Percentiles rank a stretch among this genome's conserved stretches.
Evolutionary conservation across 37 sponge, comb jelly and placozoan species (phyloP).

Genomic region (Chondrosia reniformis): DNA sequence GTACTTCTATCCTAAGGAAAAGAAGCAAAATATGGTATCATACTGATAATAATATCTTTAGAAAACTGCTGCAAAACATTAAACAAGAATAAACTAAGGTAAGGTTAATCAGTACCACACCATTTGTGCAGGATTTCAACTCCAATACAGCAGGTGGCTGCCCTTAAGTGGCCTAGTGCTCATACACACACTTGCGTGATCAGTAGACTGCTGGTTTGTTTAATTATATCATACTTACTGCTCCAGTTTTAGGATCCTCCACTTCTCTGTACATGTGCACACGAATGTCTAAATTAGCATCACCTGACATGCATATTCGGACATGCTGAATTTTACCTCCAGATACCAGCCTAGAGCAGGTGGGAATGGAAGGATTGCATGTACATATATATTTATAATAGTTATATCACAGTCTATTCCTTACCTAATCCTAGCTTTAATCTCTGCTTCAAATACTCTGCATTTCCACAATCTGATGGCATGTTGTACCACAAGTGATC

Average conservation of each 20-base stretch:
- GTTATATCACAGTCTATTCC: neutral
- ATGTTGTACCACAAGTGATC: slow-evolving; percentile 57
- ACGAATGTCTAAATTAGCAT: slow-evolving; percentile 70
- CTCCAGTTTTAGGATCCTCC: slow-evolving; percentile 83
- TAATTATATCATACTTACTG: slow-evolving; percentile 63
- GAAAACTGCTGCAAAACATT: too few relatives aligned
- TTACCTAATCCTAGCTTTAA: slow-evolving; percentile 82
- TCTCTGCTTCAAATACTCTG: slow-evolving; percentile 93
- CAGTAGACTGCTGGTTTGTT: too few relatives aligned
- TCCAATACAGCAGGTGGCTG: too few relatives aligned
- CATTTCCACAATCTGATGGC: slow-evolving; percentile 78
- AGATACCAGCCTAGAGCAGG: slow-evolving; percentile 23
- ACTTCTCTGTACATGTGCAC: slow-evolving; percentile 86
- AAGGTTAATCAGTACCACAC: too few relatives aligned
- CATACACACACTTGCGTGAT: too few relatives aligned
- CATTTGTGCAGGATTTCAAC: too few relatives aligned
- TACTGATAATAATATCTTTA: too few relatives aligned
- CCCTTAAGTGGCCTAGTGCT: too few relatives aligned
- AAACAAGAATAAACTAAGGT: too few relatives aligned
- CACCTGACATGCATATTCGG: slow-evolving; percentile 86
- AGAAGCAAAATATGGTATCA: too few relatives aligned
- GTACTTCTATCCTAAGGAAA: too few relatives aligned
- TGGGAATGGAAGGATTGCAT: neutral
- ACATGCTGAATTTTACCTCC: slow-evolving; percentile 43
- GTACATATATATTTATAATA: neutral